These are phyloP conservation scores for Bolinopsis microptera DNA, from an alignment of 37 sponge, comb jelly and placozoan species.

Conservation along the genomic window DNA sequence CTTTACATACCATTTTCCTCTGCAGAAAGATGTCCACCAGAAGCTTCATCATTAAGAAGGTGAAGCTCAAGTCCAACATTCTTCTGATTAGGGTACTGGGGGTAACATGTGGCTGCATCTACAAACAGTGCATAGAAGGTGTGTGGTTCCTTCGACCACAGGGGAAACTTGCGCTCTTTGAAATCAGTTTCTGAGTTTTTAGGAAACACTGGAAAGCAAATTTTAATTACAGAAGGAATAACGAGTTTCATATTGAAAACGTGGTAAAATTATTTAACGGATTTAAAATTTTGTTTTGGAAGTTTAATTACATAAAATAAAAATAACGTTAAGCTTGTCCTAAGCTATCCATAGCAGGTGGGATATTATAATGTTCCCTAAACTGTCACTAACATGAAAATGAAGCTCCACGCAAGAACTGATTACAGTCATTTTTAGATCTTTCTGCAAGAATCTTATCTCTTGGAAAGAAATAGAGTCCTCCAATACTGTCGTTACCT, in stretches of 20 bases:
- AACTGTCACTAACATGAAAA: conserved; percentile 52
- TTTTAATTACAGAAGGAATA: too few species aligned
- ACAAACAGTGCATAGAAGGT: conserved; percentile 62
- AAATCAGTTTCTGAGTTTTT: background rate
- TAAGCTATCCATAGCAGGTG: too few species aligned
- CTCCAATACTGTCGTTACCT: conserved; percentile 49
- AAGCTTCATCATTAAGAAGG: conserved; percentile 8
- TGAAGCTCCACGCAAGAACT: background rate
- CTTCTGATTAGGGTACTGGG: conserved; percentile 15
- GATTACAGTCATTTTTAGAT: background rate
- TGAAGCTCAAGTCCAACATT: conserved; percentile 14
- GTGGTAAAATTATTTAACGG: too few species aligned
- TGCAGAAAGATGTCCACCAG: conserved; percentile 23
- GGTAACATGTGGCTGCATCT: conserved; percentile 35
- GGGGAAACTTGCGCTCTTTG: conserved; percentile 30
- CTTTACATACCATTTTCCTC: conserved; percentile 18
- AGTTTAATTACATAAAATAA: too few species aligned
- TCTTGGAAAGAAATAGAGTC: conserved; percentile 53
- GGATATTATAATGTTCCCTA: too few species aligned
- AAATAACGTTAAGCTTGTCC: too few species aligned
- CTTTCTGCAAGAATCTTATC: background rate
- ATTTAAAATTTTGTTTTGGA: too few species aligned
- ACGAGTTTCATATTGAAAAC: too few species aligned
- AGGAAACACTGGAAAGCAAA: conserved; percentile 30
- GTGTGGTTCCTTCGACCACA: conserved; percentile 20